phyloP scores from a whole-genome alignment of 2,797 vertebrate species.

The Pristis pectinata region DNA sequence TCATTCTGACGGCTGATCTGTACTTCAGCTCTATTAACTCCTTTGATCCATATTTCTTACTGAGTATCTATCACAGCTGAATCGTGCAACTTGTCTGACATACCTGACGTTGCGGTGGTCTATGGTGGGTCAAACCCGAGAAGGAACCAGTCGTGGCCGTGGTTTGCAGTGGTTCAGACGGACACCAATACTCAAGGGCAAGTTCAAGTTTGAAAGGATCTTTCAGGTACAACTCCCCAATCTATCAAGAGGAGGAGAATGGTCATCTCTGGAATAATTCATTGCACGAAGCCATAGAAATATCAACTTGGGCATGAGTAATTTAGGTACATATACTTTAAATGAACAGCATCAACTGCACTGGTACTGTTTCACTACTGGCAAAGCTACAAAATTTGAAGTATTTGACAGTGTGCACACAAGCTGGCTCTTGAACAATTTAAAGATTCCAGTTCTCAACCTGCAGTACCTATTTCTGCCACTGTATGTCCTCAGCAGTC shows the following conservation, averaged over 20 bases:
- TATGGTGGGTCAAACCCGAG: constrained; percentile 82
- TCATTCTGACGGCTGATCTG: neutral
- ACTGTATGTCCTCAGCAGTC: constrained; percentile 12
- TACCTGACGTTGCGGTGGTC: constrained; percentile 95
- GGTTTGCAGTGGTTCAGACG: constrained; percentile 83
- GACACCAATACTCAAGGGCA: constrained; percentile 94
- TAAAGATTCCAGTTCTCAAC: neutral
- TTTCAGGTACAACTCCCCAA: constrained; percentile 84
- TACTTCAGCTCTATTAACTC: neutral
- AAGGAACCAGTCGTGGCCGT: constrained; percentile 82
- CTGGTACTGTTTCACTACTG: neutral
- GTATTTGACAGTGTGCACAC: neutral
- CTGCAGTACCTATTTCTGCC: neutral
- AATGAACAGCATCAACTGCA: neutral
- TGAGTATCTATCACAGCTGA: neutral
- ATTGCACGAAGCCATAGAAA: neutral
- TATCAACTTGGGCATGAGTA: neutral
- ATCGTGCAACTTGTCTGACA: neutral
- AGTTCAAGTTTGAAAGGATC: constrained; percentile 84
- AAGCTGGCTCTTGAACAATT: neutral
- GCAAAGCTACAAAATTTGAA: neutral
- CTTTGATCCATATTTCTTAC: neutral
- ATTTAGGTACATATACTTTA: neutral
- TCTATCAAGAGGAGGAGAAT: constrained; percentile 53
- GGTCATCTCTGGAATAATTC: neutral